Percentiles rank a stretch among this genome's conserved stretches.
phyloP scores from a whole-genome alignment of 2,888 invertebrate genomes.

The Doris montereyensis region DNA sequence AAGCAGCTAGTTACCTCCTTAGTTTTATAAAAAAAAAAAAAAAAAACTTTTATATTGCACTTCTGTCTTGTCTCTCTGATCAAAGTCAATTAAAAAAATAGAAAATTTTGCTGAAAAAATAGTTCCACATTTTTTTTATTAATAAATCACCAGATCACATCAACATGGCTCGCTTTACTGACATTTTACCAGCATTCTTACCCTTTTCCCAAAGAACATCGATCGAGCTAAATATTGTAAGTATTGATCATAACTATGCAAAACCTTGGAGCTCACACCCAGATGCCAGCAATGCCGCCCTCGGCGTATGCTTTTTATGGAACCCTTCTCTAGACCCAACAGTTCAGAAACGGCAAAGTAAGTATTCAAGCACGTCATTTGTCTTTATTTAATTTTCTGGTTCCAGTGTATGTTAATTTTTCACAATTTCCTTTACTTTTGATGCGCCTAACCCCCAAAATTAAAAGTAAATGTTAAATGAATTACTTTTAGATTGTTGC shows the following conservation, averaged over 20 bases:
- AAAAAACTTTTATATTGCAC: too few relatives aligned
- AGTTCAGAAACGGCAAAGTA: constrained; percentile 37
- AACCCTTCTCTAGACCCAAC: constrained; percentile 56
- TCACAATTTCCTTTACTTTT: background rate
- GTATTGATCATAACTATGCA: constrained; percentile 82
- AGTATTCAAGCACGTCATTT: background rate
- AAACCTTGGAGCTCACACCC: constrained; percentile 81
- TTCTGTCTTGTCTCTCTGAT: too few relatives aligned
- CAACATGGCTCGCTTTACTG: too few relatives aligned
- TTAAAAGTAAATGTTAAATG: background rate
- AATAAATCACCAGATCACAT: too few relatives aligned
- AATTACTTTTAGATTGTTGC: background rate
- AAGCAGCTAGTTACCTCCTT: too few relatives aligned
- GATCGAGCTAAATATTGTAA: constrained; percentile 45
- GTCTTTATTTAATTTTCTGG: too few relatives aligned
- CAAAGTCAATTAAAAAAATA: too few relatives aligned
- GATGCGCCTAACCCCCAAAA: background rate
- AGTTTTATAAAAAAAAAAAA: too few relatives aligned
- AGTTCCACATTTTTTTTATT: too few relatives aligned
- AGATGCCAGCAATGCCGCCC: constrained; percentile 79
- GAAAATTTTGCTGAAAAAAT: too few relatives aligned
- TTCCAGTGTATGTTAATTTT: too few relatives aligned
- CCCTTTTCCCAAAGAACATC: constrained; percentile 34
- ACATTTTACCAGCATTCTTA: constrained; percentile 28
- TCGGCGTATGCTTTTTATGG: constrained; percentile 71